These are phyloP conservation scores for Rhinolophus ferrumequinum DNA, from an alignment of 2,113 vertebrate species.

Conservation along the genomic window DNA sequence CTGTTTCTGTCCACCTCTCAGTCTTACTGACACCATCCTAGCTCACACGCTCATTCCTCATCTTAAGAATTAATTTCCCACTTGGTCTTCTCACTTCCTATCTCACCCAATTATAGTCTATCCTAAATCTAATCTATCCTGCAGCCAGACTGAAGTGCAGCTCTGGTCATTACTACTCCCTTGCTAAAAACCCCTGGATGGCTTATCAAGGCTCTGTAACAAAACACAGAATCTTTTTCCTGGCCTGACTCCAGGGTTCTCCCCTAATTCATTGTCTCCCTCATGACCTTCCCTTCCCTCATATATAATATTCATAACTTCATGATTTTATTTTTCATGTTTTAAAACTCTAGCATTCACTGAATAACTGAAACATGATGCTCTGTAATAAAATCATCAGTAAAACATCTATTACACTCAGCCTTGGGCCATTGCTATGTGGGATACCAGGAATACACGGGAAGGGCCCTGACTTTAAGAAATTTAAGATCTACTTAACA, in stretches of 20 bases:
- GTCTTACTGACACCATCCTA: too few relatives aligned
- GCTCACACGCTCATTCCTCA: background rate
- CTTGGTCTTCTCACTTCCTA: background rate
- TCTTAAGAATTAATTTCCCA: background rate
- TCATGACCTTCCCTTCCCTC: background rate
- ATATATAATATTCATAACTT: background rate
- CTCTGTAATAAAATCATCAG: background rate
- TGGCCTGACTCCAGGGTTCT: background rate
- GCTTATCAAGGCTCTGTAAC: background rate
- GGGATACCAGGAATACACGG: background rate
- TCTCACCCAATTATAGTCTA: background rate
- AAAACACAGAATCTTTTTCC: background rate
- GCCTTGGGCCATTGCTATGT: background rate
- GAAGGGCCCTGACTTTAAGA: background rate
- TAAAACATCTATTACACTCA: background rate
- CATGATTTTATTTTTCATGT: background rate
- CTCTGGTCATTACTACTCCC: background rate
- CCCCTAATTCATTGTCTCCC: background rate
- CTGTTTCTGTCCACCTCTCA: background rate
- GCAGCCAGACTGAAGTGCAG: background rate
- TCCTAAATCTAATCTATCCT: background rate
- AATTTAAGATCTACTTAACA: background rate
- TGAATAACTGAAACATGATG: background rate
- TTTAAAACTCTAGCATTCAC: background rate
- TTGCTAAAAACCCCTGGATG: background rate